Evolutionary conservation across 2,797 vertebrate species (phyloP).

Genomic region (Phalanger gymnotis): DNA sequence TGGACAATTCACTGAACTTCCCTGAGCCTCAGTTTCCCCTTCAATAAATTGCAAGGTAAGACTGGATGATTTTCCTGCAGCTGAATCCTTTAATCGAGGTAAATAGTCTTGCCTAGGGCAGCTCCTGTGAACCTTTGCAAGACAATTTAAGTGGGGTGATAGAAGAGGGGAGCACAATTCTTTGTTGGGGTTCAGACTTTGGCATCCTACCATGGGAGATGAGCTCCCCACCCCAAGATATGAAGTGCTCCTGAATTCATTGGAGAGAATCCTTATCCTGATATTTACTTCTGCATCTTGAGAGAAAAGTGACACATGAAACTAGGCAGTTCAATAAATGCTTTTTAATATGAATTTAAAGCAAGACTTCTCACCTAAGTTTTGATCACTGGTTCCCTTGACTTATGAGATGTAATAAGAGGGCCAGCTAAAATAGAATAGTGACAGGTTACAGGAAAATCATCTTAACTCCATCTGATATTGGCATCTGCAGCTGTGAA

Average conservation of each 20-base stretch:
- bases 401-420: not conserved
- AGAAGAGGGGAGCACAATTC: not conserved
- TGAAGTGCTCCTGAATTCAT: not conserved
- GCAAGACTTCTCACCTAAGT: not conserved
- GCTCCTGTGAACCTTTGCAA: not conserved
- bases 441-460: constrained; percentile 1
- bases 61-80: not conserved
- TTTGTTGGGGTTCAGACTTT: not conserved
- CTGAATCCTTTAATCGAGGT: not conserved
- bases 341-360: not conserved
- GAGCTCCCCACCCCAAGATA: not conserved
- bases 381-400: not conserved
- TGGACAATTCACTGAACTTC: not conserved
- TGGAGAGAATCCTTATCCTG: not conserved
- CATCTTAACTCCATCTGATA: not conserved
- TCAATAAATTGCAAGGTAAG: not conserved
- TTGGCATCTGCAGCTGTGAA: not conserved
- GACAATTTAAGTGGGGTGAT: not conserved
- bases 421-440: not conserved
- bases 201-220: not conserved
- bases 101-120: not conserved
- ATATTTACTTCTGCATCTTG: not conserved
- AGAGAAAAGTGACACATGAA: not conserved
- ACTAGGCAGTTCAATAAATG: not conserved
- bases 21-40: not conserved